These are phyloP conservation scores for Pheosia gnoma DNA, from an alignment of 2,888 invertebrate species.

Conservation along the genomic window DNA sequence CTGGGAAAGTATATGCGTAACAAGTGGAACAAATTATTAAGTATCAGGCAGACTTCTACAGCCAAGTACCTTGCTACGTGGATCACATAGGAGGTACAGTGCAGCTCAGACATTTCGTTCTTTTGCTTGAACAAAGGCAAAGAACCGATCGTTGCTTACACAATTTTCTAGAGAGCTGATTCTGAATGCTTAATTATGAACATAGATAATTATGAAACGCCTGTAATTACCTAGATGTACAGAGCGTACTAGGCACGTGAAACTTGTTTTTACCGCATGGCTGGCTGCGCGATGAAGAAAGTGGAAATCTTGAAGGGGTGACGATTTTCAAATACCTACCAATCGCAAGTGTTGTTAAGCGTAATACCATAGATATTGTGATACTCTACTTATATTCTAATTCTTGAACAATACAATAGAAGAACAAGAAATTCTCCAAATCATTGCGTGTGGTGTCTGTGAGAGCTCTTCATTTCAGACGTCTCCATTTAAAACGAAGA, in stretches of 20 bases:
- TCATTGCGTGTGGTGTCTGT: too few species aligned
- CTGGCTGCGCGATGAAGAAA: slow-evolving; percentile 65
- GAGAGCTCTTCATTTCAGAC: too few species aligned
- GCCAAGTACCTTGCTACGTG: too few species aligned
- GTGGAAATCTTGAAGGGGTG: slow-evolving; percentile 62
- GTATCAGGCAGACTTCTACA: too few species aligned
- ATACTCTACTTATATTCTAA: too few species aligned
- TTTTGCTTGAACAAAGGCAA: not conserved
- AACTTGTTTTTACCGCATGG: slow-evolving; percentile 67
- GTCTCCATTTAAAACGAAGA: not conserved
- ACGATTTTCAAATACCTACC: slow-evolving; percentile 29
- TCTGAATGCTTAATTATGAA: slow-evolving; percentile 40
- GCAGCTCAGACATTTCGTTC: too few species aligned
- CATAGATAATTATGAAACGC: slow-evolving; percentile 45
- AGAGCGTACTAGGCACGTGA: slow-evolving; percentile 46
- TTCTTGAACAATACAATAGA: too few species aligned
- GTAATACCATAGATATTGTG: too few species aligned
- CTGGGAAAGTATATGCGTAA: too few species aligned
- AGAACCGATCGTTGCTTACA: not conserved
- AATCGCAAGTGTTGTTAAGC: slow-evolving; percentile 23
- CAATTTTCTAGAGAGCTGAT: slow-evolving; percentile 39
- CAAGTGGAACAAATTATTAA: too few species aligned
- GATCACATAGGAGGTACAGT: too few species aligned
- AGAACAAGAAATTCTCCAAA: too few species aligned
- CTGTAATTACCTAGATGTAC: slow-evolving; percentile 18